Evolutionary conservation across 2,797 vertebrate species (phyloP).

Genomic region (Novumbra hubbsi): DNA sequence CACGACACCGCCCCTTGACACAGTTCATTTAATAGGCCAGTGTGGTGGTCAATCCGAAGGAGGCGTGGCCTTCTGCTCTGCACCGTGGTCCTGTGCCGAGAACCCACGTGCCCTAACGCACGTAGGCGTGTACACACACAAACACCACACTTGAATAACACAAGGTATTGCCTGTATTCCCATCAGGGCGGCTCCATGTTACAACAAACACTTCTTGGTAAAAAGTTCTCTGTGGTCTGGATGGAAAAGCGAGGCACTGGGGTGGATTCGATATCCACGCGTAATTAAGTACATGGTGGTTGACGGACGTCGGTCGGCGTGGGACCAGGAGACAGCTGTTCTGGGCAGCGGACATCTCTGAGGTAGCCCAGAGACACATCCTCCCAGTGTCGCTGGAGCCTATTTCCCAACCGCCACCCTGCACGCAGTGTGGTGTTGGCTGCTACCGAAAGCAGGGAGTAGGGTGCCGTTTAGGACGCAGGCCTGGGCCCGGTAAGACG

Average conservation of each 20-base stretch:
- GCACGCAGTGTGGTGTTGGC: too few relatives aligned
- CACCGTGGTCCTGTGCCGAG: slow-evolving; percentile 16
- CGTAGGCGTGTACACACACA: not conserved
- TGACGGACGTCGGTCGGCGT: slow-evolving; percentile 46
- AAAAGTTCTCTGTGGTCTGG: slow-evolving; percentile 32
- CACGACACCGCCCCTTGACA: slow-evolving; percentile 11
- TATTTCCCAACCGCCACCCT: not conserved
- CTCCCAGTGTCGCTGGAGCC: slow-evolving; percentile 24
- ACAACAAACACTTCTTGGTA: slow-evolving; percentile 15
- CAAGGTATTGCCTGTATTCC: slow-evolving; percentile 27
- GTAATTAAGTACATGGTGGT: slow-evolving; percentile 41
- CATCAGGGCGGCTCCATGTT: slow-evolving; percentile 30
- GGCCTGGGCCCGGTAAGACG: slow-evolving; percentile 13
- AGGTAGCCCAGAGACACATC: slow-evolving; percentile 23
- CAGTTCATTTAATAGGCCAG: not conserved
- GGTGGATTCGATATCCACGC: slow-evolving; percentile 27
- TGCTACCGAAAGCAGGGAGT: not conserved
- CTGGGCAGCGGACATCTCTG: not conserved
- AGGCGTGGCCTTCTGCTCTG: not conserved
- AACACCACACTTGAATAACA: slow-evolving; percentile 20
- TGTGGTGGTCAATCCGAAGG: slow-evolving; percentile 26
- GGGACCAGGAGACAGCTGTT: not conserved
- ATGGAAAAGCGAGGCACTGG: slow-evolving; percentile 10
- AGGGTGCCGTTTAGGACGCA: not conserved
- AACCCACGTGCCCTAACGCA: slow-evolving; percentile 27